Evolutionary conservation across 1,140 invertebrate species (phyloP), one percentile per base, ranked within the genome.

Genomic region (Halesus radiatus): DNA sequence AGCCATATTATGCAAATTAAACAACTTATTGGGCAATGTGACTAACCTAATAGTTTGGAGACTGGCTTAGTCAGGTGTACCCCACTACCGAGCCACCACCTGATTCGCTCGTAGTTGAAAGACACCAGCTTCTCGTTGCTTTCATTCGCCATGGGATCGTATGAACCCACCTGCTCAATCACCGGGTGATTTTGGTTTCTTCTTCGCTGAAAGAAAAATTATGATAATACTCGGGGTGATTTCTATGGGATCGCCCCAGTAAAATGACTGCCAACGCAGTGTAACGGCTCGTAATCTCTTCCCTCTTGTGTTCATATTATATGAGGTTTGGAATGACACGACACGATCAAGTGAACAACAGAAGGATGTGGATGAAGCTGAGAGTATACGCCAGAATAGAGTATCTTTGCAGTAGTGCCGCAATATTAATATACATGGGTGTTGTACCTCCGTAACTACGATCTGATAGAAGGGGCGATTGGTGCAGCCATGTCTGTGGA

Each of bases 391-490:
- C 37, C 10, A 45, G 37, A 45, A 32, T 7, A 32, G 32, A 32
- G 32, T 32, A 32, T 32, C 4, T 29, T 10, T 45, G 37, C 37
- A 45, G 37, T 10, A n/a, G n/a, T 45, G 37, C 13, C 37, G 5
- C 37, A 13, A 45, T 8, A 37, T 7, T 7, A 6, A 8, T 37
- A 8, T 29, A 37, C 3, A 45, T 45, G 10, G 13, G 10, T 13
- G 1, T 68, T 74, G 53, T 92, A 96, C 95, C 82, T 94, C 92
- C 84, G 94, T 94, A 73, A 98, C 95, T 84, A 97, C 94, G 80
- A 99, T 95, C 84, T 98, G 97, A 88, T 92, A 99, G 86, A 99
- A 99, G 0, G 97, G 98, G 84, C 98, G 91, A 87, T 99, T 99
- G 0, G 95, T 92, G 86, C 98, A 99, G 20, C 98, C 98, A 85